These are phyloP conservation scores for Agapostemon virescens DNA, from an alignment of 2,888 invertebrate species.

Conservation along the genomic window DNA sequence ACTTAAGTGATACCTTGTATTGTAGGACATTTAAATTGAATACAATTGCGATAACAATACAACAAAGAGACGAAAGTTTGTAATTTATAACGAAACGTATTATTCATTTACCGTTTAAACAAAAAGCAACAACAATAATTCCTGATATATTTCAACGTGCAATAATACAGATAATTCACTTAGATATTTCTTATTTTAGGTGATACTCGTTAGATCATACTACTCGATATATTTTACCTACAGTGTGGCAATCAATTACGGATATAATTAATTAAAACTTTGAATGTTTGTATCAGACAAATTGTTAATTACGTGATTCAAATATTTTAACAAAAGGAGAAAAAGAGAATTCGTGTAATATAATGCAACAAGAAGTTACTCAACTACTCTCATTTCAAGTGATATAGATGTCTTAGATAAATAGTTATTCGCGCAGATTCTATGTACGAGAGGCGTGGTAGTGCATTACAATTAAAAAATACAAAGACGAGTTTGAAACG, in stretches of 20 bases:
- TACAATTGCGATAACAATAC: constrained; percentile 31
- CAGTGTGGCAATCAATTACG: constrained; percentile 56
- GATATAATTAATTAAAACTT: constrained; percentile 49
- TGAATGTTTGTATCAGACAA: constrained; percentile 45
- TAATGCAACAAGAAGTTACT: constrained; percentile 55
- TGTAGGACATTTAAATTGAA: constrained; percentile 44
- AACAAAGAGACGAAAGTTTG: constrained; percentile 20
- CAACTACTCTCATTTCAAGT: constrained; percentile 63
- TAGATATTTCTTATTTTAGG: constrained; percentile 49
- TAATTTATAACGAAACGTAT: constrained; percentile 33
- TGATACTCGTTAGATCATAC: constrained; percentile 29
- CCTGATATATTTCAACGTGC: constrained; percentile 48
- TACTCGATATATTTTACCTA: constrained; percentile 53
- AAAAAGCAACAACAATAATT: constrained; percentile 14
- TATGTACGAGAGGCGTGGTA: constrained; percentile 50
- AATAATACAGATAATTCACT: constrained; percentile 56
- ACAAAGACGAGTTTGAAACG: constrained; percentile 31
- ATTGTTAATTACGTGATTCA: constrained; percentile 56
- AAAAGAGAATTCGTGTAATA: constrained; percentile 56
- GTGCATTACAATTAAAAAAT: constrained; percentile 50
- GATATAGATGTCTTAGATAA: constrained; percentile 62
- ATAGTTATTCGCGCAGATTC: constrained; percentile 54
- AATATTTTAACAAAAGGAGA: constrained; percentile 53
- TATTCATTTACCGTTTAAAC: constrained; percentile 45
- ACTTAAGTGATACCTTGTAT: constrained; percentile 27